These are phyloP conservation scores for Eurypyga helias DNA, from an alignment of 2,113 vertebrate genomes.

Conservation along the genomic window DNA sequence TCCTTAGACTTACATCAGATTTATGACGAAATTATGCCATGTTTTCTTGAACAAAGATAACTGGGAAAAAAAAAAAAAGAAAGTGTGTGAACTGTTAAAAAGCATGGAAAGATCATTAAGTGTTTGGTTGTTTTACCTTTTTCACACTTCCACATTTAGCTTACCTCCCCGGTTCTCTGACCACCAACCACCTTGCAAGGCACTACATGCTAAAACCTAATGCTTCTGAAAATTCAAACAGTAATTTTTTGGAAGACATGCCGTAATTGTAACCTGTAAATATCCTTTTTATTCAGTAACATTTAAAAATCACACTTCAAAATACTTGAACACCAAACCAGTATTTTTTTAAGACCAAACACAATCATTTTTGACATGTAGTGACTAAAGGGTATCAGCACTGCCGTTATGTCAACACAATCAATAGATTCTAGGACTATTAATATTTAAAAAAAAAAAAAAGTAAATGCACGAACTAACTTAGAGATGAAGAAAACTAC, in stretches of 20 bases:
- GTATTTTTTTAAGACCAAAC: neutral
- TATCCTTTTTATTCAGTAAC: neutral
- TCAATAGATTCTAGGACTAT: neutral
- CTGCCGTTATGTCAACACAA: conserved; percentile 23
- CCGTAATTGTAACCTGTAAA: neutral
- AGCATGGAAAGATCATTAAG: neutral
- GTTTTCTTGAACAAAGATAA: neutral
- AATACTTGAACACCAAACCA: neutral
- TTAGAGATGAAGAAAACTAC: neutral
- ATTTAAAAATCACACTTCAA: neutral
- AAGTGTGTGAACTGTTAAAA: neutral
- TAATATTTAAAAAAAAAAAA: neutral
- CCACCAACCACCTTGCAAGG: neutral
- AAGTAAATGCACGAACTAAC: neutral
- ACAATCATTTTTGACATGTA: neutral
- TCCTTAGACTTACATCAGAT: neutral
- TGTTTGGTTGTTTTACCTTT: neutral
- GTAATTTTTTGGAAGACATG: neutral
- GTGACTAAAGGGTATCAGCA: neutral
- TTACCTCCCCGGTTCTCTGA: neutral
- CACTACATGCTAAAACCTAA: neutral
- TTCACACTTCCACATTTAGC: neutral
- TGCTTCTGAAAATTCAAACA: neutral
- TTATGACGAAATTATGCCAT: neutral
- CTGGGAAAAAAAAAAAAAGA: too few species aligned